phyloP scores from a whole-genome alignment of 2,797 vertebrate species.

The Caiman crocodilus region DNA sequence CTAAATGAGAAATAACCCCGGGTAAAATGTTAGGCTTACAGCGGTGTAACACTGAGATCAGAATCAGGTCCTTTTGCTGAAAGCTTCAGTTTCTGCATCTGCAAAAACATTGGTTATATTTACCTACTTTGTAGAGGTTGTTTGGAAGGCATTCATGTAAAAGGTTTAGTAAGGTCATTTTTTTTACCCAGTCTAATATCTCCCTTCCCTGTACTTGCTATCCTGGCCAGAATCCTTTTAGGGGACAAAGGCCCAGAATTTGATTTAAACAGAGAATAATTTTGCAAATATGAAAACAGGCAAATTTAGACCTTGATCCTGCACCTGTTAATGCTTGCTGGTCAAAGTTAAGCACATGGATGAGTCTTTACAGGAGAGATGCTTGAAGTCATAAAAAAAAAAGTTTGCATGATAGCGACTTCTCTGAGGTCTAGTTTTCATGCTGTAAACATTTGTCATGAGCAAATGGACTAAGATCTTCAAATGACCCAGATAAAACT shows the following conservation, averaged over 20 bases:
- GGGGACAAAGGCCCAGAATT: not conserved
- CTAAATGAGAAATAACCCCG: rapidly evolving
- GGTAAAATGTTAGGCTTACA: not conserved
- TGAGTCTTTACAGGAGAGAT: not conserved
- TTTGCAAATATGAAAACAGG: not conserved
- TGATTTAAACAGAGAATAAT: not conserved
- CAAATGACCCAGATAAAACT: slow-evolving; percentile 30
- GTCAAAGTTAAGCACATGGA: not conserved
- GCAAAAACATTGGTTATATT: not conserved
- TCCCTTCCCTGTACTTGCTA: slow-evolving; percentile 4
- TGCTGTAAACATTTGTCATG: slow-evolving; percentile 42
- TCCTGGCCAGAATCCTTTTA: not conserved
- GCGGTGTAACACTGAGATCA: not conserved
- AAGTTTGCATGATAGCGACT: not conserved
- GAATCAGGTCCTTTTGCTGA: not conserved
- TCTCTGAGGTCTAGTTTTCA: slow-evolving; percentile 36
- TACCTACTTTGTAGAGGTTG: not conserved
- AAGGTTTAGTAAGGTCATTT: not conserved
- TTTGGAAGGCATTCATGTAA: not conserved
- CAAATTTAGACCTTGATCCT: not conserved
- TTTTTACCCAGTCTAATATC: not conserved
- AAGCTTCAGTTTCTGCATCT: not conserved
- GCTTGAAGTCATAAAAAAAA: slow-evolving; percentile 13
- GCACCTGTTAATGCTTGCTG: not conserved
- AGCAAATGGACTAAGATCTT: slow-evolving; percentile 2